phyloP scores from a whole-genome alignment of 2,113 vertebrate species.

The Sylvilagus bachmani region DNA sequence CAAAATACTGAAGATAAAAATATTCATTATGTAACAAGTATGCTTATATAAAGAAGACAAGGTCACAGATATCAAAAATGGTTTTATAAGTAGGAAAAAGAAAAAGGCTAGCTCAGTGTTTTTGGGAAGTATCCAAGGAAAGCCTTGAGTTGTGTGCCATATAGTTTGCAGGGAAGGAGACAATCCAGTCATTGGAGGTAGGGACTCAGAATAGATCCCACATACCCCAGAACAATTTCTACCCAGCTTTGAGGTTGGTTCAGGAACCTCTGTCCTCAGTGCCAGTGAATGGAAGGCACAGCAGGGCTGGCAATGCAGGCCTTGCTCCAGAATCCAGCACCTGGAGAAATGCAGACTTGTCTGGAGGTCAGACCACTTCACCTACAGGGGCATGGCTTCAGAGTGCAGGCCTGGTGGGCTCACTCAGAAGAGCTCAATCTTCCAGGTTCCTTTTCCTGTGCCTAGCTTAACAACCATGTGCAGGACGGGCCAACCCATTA shows the following conservation, averaged over 20 bases:
- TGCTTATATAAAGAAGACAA: neutral
- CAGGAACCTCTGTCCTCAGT: neutral
- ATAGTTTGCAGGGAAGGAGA: neutral
- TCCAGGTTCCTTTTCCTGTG: neutral
- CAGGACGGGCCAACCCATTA: neutral
- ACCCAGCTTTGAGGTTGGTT: too few species aligned
- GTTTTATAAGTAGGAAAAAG: neutral
- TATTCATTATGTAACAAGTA: neutral
- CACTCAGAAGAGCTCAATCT: too few species aligned
- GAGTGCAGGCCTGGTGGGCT: too few species aligned
- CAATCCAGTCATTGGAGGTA: neutral
- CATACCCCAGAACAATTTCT: neutral
- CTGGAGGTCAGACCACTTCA: neutral
- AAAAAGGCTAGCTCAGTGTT: neutral
- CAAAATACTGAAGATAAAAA: slow-evolving; percentile 10
- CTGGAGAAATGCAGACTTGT: neutral
- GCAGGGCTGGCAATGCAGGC: neutral
- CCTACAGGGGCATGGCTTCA: neutral
- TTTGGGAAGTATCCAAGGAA: neutral
- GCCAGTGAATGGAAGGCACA: too few species aligned
- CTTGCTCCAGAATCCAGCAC: neutral
- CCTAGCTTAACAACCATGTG: neutral
- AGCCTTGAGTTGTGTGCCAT: neutral
- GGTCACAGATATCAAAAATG: neutral
- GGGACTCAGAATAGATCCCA: neutral